Conservation (phyloP, 2,888 invertebrate species). For the Apamea monoglypha region DNA sequence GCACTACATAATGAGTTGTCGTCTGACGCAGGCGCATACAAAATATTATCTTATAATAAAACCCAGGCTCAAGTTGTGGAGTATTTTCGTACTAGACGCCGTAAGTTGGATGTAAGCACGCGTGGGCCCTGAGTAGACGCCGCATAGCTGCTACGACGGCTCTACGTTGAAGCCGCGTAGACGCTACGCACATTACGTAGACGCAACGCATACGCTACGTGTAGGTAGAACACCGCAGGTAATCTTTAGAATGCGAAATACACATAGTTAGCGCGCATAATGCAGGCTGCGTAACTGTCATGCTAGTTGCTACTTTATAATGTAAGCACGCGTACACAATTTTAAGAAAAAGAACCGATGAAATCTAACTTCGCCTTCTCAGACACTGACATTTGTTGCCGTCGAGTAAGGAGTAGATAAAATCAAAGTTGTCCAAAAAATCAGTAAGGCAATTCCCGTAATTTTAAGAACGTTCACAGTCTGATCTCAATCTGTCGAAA, state of each 20-base stretch:
- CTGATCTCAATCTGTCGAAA: too few relatives aligned
- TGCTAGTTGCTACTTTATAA: constrained; percentile 8
- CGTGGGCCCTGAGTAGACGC: not conserved
- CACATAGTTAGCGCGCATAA: not conserved
- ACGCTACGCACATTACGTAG: not conserved
- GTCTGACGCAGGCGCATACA: constrained; percentile 58
- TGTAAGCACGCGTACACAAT: not conserved
- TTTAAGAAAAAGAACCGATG: not conserved
- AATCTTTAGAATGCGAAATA: not conserved
- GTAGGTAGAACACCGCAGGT: too few relatives aligned
- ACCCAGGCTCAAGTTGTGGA: constrained; percentile 47
- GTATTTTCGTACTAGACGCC: not conserved
- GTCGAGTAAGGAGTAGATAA: not conserved
- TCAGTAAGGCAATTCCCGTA: too few relatives aligned
- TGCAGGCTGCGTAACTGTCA: not conserved
- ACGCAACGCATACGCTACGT: not conserved
- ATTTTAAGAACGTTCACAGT: too few relatives aligned
- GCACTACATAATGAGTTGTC: constrained; percentile 48
- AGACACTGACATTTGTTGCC: constrained; percentile 1
- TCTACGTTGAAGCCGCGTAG: not conserved
- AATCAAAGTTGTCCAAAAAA: not conserved
- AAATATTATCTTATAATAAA: constrained; percentile 62
- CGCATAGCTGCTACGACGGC: not conserved
- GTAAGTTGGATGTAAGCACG: not conserved
- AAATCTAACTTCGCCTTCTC: not conserved